phyloP scores from a whole-genome alignment of 2,888 invertebrate species.

The Cosmopolites sordidus region DNA sequence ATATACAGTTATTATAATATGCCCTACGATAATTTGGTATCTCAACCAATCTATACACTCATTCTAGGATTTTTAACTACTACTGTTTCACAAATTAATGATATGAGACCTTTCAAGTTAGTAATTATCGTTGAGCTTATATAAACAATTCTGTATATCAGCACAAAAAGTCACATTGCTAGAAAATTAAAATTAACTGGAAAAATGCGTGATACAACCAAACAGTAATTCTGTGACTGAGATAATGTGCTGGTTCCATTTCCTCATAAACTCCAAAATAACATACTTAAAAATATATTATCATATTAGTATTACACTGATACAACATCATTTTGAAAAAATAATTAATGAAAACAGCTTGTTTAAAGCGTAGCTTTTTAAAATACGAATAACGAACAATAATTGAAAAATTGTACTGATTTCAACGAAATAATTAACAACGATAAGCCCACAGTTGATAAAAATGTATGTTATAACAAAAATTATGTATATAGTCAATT shows the following conservation, averaged over 20 bases:
- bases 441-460: not conserved
- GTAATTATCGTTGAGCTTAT: too few relatives aligned
- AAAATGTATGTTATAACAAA: not conserved
- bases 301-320: constrained; percentile 1
- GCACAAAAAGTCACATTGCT: too few relatives aligned
- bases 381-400: not conserved
- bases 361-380: not conserved
- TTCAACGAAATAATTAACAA: constrained; percentile 1
- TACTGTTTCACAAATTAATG: too few relatives aligned
- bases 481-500: not conserved
- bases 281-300: not conserved
- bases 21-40: too few relatives aligned
- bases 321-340: not conserved
- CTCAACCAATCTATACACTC: too few relatives aligned
- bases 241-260: not conserved
- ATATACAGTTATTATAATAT: too few relatives aligned
- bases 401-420: not conserved
- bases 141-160: too few relatives aligned
- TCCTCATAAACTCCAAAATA: not conserved
- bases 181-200: too few relatives aligned
- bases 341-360: not conserved
- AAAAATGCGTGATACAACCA: too few relatives aligned
- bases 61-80: too few relatives aligned
- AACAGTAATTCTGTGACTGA: not conserved
- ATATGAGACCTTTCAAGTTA: too few relatives aligned